A percentile compares a stretch with the other conserved stretches of the same genome.
Evolutionary conservation across 2,797 vertebrate genomes (phyloP).

Genomic region (Cyprinodon diabolis): DNA sequence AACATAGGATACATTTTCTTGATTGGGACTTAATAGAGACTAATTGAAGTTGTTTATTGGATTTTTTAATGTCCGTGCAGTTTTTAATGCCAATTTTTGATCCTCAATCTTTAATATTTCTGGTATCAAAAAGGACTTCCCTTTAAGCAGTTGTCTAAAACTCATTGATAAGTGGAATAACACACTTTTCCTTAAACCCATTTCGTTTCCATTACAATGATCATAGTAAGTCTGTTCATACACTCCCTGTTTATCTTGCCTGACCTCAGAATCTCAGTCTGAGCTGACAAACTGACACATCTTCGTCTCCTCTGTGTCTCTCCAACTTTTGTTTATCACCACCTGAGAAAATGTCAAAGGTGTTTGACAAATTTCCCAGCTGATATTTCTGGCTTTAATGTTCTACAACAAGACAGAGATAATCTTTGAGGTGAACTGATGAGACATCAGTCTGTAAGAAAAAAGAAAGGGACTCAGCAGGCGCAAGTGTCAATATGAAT

Average conservation of each 20-base stretch:
- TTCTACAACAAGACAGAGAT: constrained; percentile 10
- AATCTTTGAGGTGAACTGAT: constrained; percentile 29
- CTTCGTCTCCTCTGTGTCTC: not conserved
- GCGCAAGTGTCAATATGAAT: constrained; percentile 12
- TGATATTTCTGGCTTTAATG: constrained; percentile 34
- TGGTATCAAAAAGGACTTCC: constrained; percentile 2
- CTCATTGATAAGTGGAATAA: constrained; percentile 17
- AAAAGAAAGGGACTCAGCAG: constrained; percentile 11
- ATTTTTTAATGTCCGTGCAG: not conserved
- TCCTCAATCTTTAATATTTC: constrained; percentile 24
- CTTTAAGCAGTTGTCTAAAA: constrained; percentile 32
- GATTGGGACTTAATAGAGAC: not conserved
- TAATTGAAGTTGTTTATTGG: not conserved
- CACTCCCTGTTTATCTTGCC: constrained; percentile 25
- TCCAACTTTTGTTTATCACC: constrained; percentile 20
- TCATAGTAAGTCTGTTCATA: constrained; percentile 27
- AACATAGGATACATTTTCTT: not conserved
- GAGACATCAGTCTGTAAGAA: constrained; percentile 16
- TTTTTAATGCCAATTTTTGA: not conserved
- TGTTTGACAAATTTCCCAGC: constrained; percentile 35
- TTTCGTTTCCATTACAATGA: constrained; percentile 29
- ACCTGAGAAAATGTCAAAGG: constrained; percentile 38
- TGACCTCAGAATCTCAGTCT: constrained; percentile 27
- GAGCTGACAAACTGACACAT: constrained; percentile 29
- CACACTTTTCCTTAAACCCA: constrained; percentile 33